phyloP scores from a whole-genome alignment of 2,888 invertebrate genomes.

The Ennomos quercinarius region DNA sequence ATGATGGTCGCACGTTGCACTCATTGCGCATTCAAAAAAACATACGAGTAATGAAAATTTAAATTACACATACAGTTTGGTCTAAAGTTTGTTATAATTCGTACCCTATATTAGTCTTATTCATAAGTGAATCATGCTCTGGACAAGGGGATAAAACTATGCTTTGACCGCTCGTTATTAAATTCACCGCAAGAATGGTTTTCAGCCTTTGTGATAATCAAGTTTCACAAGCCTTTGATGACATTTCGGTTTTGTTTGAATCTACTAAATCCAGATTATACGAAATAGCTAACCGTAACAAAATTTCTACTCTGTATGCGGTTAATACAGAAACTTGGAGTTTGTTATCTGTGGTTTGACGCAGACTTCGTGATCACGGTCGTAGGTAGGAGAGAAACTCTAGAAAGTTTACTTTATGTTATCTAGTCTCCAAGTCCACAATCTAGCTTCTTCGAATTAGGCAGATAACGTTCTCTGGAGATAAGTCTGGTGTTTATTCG shows the following conservation, averaged over 20 bases:
- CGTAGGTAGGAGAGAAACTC: slow-evolving; percentile 28
- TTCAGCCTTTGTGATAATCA: slow-evolving; percentile 24
- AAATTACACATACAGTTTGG: too few relatives aligned
- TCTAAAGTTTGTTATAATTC: too few relatives aligned
- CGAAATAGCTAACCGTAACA: slow-evolving; percentile 25
- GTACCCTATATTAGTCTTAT: too few relatives aligned
- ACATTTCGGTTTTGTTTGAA: slow-evolving; percentile 19
- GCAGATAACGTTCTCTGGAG: slow-evolving; percentile 45
- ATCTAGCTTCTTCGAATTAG: slow-evolving; percentile 41
- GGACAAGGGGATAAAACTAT: slow-evolving; percentile 9
- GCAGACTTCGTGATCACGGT: slow-evolving; percentile 27
- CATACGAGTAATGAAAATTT: too few relatives aligned
- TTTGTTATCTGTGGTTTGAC: slow-evolving; percentile 29
- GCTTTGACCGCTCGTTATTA: slow-evolving; percentile 9
- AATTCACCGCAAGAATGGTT: slow-evolving; percentile 16
- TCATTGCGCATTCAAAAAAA: too few relatives aligned
- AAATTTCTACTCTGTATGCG: slow-evolving; percentile 21
- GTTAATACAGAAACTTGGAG: slow-evolving; percentile 28
- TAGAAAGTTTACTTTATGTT: slow-evolving; percentile 26
- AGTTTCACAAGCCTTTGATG: slow-evolving; percentile 27
- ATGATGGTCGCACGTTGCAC: too few relatives aligned
- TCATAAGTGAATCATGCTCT: slow-evolving; percentile 1
- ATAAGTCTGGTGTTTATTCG: slow-evolving; percentile 47
- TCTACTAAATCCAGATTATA: slow-evolving; percentile 24
- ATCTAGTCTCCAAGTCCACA: slow-evolving; percentile 28